A percentile compares a stretch with the other conserved stretches of the same genome.
phyloP scores from a whole-genome alignment of 1,140 invertebrate species.

The Ips typographus region DNA sequence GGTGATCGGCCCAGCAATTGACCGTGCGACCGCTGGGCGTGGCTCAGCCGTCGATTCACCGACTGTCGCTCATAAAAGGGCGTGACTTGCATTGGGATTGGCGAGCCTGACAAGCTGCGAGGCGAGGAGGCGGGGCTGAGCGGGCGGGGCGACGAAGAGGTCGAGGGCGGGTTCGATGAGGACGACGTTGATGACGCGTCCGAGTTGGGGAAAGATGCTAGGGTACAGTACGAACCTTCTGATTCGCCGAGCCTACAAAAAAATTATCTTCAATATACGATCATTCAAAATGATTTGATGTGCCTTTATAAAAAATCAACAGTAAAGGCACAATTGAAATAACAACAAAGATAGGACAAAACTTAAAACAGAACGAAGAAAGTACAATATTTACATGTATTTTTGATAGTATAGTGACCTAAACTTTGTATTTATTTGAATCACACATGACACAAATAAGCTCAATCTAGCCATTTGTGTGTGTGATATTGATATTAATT shows the following conservation, averaged over 20 bases:
- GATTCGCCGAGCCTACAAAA: constrained; percentile 50
- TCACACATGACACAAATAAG: no score
- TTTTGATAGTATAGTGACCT: no score
- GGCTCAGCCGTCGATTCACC: constrained; percentile 12
- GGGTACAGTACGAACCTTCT: constrained; percentile 53
- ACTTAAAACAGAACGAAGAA: no score
- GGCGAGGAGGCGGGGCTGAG: constrained; percentile 37
- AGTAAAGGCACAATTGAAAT: no score
- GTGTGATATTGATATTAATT: no score
- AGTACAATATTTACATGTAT: no score
- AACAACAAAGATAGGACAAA: no score
- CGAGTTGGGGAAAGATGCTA: constrained; percentile 50
- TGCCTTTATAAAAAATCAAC: no score
- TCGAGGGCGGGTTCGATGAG: constrained; percentile 41
- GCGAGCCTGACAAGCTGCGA: constrained; percentile 26
- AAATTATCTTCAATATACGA: not conserved
- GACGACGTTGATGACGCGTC: constrained; percentile 41
- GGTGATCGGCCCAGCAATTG: constrained; percentile 22
- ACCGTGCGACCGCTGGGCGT: constrained; percentile 6
- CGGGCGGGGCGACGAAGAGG: constrained; percentile 46
- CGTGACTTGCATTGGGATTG: constrained; percentile 18
- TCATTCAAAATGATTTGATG: no score
- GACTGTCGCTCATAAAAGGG: constrained; percentile 7
- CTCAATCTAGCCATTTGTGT: no score
- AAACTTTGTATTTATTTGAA: no score